Percentiles rank a stretch among this genome's conserved stretches.
Evolutionary conservation across 2,888 invertebrate genomes (phyloP).

Genomic region (Polydrusus pterygomalis): DNA sequence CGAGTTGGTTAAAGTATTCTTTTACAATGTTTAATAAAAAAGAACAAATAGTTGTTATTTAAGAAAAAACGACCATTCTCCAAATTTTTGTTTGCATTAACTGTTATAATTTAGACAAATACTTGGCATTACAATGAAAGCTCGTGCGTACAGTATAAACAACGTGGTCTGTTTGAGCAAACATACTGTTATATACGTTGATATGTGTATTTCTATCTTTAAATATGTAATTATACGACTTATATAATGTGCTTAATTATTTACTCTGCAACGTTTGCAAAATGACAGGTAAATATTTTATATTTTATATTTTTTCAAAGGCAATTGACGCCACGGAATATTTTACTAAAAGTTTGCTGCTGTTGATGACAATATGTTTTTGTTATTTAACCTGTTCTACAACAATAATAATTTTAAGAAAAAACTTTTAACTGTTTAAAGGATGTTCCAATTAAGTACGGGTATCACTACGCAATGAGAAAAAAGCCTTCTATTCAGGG

Average conservation of each 20-base stretch:
- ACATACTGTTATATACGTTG: conserved; percentile 55
- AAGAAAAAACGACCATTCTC: conserved; percentile 61
- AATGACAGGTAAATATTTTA: conserved; percentile 47
- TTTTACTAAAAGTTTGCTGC: conserved; percentile 11
- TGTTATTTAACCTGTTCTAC: not conserved
- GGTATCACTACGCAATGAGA: too few species aligned
- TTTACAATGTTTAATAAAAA: conserved; percentile 66
- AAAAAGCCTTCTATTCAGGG: too few species aligned
- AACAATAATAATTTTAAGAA: too few species aligned
- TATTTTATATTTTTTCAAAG: conserved; percentile 20
- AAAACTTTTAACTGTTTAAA: too few species aligned
- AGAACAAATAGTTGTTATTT: conserved; percentile 64
- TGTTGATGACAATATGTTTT: not conserved
- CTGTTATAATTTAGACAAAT: conserved; percentile 60
- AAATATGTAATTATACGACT: conserved; percentile 60
- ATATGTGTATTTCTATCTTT: conserved; percentile 52
- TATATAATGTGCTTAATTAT: conserved; percentile 55
- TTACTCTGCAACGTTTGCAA: conserved; percentile 52
- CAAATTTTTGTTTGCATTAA: conserved; percentile 61
- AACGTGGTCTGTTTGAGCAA: conserved; percentile 58
- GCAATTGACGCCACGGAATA: conserved; percentile 40
- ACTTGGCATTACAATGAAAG: conserved; percentile 61
- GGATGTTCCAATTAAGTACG: too few species aligned
- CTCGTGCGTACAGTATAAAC: conserved; percentile 62
- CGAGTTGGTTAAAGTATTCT: conserved; percentile 56